Percentiles rank a stretch among this genome's conserved stretches.
Evolutionary conservation across 2,888 invertebrate species (phyloP).

Genomic region (Mesochorus sp.): DNA sequence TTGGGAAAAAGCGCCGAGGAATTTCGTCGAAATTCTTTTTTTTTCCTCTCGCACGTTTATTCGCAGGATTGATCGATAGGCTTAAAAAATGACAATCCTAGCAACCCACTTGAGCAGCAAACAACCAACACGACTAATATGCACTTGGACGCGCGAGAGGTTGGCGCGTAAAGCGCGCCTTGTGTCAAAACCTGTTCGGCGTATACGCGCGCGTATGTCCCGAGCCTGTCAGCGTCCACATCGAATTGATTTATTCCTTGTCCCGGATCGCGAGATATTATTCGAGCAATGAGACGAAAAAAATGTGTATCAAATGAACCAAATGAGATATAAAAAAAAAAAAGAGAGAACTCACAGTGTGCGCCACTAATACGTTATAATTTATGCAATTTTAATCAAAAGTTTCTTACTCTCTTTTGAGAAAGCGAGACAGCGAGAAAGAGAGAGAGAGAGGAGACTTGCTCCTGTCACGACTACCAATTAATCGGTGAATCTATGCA

Average conservation of each 20-base stretch:
- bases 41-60: too few relatives aligned
- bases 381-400: slow-evolving; percentile 12
- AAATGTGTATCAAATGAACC: not conserved
- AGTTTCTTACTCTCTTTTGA: not conserved
- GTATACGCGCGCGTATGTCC: too few relatives aligned
- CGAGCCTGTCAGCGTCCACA: slow-evolving; percentile 19
- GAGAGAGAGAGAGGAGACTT: too few relatives aligned
- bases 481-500: slow-evolving; percentile 29
- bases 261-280: slow-evolving; percentile 26
- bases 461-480: slow-evolving; percentile 16
- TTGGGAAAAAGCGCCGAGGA: too few relatives aligned
- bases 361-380: slow-evolving; percentile 25
- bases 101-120: slow-evolving; percentile 41
- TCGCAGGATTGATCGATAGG: slow-evolving; percentile 27
- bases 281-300: slow-evolving; percentile 7
- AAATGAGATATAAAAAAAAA: not conserved
- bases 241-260: slow-evolving; percentile 37
- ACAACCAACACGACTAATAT: slow-evolving; percentile 27
- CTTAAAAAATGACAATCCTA: slow-evolving; percentile 52
- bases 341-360: not conserved
- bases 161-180: slow-evolving; percentile 31
- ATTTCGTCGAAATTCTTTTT: too few relatives aligned
- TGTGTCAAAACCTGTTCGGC: slow-evolving; percentile 33
- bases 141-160: slow-evolving; percentile 15
- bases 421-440: too few relatives aligned